A percentile compares a stretch with the other conserved stretches of the same genome.
phyloP scores from a whole-genome alignment of 2,797 vertebrate genomes.

The Dicrostonyx torquatus region DNA sequence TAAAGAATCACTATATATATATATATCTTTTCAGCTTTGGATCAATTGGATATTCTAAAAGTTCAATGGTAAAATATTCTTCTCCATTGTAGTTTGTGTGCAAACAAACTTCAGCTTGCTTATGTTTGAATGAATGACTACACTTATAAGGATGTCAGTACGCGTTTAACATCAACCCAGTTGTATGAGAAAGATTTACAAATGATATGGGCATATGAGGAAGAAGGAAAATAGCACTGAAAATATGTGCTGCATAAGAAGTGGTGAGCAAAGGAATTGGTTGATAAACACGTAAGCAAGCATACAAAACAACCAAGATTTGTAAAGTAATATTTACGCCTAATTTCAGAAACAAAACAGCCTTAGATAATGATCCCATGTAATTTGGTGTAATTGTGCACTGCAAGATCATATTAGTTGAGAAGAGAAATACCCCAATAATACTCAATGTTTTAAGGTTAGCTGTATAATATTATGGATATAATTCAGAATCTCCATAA shows the following conservation, averaged over 20 bases:
- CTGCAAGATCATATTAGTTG: background rate
- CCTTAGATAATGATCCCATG: background rate
- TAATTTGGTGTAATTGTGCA: background rate
- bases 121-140: slow-evolving; percentile 5
- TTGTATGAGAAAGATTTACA: background rate
- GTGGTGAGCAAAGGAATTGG: too few relatives aligned
- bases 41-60: background rate
- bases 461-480: background rate
- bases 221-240: background rate
- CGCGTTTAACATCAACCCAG: background rate
- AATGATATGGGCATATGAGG: background rate
- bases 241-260: background rate
- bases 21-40: background rate
- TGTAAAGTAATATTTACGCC: background rate
- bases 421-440: background rate
- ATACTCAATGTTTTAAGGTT: background rate
- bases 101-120: background rate
- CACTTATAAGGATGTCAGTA: background rate
- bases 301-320: background rate
- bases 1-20: background rate
- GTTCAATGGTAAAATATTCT: background rate
- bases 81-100: background rate
- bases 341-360: background rate
- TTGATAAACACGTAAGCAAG: background rate
- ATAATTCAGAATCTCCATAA: background rate